These are phyloP conservation scores for Mantis religiosa DNA, from an alignment of 2,888 invertebrate species.

Conservation along the genomic window DNA sequence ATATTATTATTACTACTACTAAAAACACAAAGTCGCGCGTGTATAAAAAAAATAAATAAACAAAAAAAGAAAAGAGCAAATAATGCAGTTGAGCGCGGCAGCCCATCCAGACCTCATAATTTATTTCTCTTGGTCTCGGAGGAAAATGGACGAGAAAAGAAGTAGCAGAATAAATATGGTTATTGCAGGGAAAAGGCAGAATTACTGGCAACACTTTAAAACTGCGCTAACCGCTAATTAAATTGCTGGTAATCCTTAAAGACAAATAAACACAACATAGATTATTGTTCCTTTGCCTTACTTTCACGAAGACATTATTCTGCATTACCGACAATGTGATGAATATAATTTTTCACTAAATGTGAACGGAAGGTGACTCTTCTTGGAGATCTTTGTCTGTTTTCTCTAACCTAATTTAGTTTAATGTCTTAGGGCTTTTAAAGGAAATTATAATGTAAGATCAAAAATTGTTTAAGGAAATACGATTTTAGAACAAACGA, in stretches of 20 bases:
- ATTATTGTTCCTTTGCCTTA: not conserved
- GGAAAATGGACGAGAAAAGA: not conserved
- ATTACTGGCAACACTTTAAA: not conserved
- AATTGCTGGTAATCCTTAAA: not conserved
- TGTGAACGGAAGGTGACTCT: too few species aligned
- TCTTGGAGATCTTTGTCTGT: too few species aligned
- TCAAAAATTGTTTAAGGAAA: too few species aligned
- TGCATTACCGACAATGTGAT: too few species aligned
- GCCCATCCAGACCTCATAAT: not conserved
- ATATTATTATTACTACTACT: not conserved
- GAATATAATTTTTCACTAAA: too few species aligned
- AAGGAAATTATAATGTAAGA: too few species aligned
- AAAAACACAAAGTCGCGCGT: not conserved
- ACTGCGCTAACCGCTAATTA: not conserved
- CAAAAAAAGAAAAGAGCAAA: not conserved
- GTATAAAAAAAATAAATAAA: not conserved
- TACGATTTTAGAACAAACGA: too few species aligned
- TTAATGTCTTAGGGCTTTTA: too few species aligned
- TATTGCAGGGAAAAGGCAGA: not conserved
- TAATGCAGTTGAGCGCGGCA: not conserved
- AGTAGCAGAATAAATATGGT: not conserved
- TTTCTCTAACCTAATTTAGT: too few species aligned
- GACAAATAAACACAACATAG: not conserved
- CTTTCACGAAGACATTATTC: too few species aligned
- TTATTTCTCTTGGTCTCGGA: not conserved